These are phyloP conservation scores for Pardosa pseudoannulata DNA, from an alignment of 2,888 invertebrate species.

Conservation along the genomic window DNA sequence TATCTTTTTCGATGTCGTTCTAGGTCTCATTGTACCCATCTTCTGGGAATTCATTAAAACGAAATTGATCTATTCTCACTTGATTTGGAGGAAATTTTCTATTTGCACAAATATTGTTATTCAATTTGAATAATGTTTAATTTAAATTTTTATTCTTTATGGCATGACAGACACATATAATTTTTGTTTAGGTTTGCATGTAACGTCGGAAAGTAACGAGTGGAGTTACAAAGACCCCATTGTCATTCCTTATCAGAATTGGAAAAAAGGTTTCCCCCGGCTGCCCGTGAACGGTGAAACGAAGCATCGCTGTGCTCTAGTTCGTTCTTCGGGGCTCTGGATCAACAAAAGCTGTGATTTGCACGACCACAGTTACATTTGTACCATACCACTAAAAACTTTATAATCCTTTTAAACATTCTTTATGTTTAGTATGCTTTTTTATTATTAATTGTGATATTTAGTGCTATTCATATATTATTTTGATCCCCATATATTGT, in stretches of 20 bases:
- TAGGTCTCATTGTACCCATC: no score
- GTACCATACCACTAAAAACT: conserved; percentile 21
- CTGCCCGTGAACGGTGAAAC: conserved; percentile 28
- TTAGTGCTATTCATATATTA: background rate
- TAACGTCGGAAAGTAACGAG: conserved; percentile 13
- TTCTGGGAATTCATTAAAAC: no score
- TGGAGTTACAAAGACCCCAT: conserved; percentile 34
- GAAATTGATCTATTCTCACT: no score
- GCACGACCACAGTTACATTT: conserved; percentile 60
- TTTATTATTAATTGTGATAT: background rate
- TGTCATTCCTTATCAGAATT: conserved; percentile 42
- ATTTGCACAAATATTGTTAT: no score
- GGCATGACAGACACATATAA: no score
- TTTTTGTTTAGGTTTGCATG: conserved; percentile 64
- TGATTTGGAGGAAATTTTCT: no score
- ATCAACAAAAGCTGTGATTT: conserved; percentile 63
- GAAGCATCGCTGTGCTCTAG: conserved; percentile 58
- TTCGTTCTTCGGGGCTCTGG: conserved; percentile 63
- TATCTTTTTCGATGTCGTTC: no score
- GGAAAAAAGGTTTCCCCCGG: conserved; percentile 66
- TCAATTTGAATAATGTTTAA: no score
- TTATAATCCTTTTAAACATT: background rate
- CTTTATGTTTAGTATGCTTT: background rate
- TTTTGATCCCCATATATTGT: background rate
- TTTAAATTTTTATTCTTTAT: no score